Evolutionary conservation across 2,113 vertebrate species (phyloP), one percentile per base, ranked within the genome.

Genomic region (Eubucco bourcierii): DNA sequence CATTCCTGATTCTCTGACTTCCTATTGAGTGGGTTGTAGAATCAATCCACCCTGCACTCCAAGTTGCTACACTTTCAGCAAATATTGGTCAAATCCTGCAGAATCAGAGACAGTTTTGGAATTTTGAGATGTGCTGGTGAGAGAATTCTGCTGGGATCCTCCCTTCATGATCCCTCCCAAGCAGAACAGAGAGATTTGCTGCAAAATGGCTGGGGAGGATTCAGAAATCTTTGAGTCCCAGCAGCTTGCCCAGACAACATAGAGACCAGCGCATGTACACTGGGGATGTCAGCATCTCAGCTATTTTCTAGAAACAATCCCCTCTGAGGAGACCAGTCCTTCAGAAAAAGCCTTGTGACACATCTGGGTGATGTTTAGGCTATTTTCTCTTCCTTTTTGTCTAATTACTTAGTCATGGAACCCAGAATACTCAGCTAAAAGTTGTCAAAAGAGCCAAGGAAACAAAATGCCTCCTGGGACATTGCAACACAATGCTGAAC

Each of bases 231-330:
- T 87, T 83, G 56, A 89, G 81, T n/a, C 72, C 76, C 68, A 83
- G 39, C 68, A 65, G 82, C 80, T 88, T 88, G 84, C 70, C 66
- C 6, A 2, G 86, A 88, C 63, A 46, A 81, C 86, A 76, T 7
- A 34, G 58, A 86, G 89, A 82, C 68, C 66, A 85, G 76, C 91
- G 78, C 76, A 94, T 53, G 50, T 46, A 50, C n/a, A 55, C 58
- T 75, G 70, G 70, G 58, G 76, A 64, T 93, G 90, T 33, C 90
- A 94, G 33, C 13, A 1, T 63, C 82, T 63, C 76, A 86, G 52
- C 80, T 87, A 90, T 96, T 96, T 94, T 95, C 91, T 92, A 95
- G 85, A 92, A 95, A 95, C 91, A 95, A 94, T 93, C 91, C 85
- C 34, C 50, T 91, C 81, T 72, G 70, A 96, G 84, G 78, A 78